Evolutionary conservation across 2,797 vertebrate species (phyloP).

Genomic region (Pipistrellus pygmaeus): DNA sequence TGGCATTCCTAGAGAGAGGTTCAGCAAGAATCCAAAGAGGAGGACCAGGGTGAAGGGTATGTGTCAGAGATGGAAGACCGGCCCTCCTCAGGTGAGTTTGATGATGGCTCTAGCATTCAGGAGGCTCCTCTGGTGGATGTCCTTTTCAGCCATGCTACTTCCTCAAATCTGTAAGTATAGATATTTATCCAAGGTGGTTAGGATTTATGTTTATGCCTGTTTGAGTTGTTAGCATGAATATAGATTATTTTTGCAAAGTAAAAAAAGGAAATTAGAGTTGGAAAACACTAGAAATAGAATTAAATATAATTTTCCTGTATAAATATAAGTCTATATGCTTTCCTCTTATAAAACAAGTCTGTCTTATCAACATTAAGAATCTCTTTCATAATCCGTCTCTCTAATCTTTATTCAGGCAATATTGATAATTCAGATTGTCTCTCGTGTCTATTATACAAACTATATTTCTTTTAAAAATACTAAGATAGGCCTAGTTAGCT

Average conservation of each 20-base stretch:
- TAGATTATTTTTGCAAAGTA: conserved; percentile 55
- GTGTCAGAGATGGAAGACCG: conserved; percentile 63
- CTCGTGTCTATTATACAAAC: conserved; percentile 8
- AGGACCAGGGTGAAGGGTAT: conserved; percentile 68
- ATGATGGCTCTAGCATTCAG: conserved; percentile 56
- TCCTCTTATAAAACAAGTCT: conserved; percentile 27
- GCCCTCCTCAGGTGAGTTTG: conserved; percentile 54
- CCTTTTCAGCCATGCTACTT: conserved; percentile 66
- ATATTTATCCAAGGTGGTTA: conserved; percentile 29
- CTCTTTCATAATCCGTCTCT: background rate
- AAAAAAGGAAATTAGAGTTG: conserved; percentile 34
- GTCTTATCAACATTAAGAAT: conserved; percentile 34
- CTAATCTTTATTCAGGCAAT: conserved; percentile 2
- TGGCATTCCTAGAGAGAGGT: conserved; percentile 69
- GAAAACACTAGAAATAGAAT: conserved; percentile 49
- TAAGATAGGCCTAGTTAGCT: background rate
- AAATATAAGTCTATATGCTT: conserved; percentile 22
- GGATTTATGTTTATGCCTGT: conserved; percentile 43
- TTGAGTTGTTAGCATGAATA: conserved; percentile 50
- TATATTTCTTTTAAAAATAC: conserved; percentile 4
- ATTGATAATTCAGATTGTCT: background rate
- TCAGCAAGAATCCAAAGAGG: conserved; percentile 71
- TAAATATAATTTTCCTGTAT: conserved; percentile 54
- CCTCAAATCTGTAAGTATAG: conserved; percentile 83
- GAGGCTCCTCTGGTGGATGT: conserved; percentile 70